Conservation (phyloP, 2,113 vertebrate species). For the Bettongia penicillata region DNA sequence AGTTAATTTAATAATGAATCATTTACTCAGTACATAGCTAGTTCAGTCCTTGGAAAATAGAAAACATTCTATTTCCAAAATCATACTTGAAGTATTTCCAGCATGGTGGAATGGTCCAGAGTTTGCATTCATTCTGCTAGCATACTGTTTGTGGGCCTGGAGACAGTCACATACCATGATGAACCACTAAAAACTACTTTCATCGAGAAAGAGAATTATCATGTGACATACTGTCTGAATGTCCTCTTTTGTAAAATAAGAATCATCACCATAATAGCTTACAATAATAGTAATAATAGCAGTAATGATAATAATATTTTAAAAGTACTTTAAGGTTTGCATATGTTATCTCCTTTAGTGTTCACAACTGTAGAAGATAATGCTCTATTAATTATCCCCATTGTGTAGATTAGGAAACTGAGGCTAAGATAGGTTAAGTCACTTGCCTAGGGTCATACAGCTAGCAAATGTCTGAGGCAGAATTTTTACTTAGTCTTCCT, state of each 20-base stretch:
- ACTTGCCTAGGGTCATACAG: neutral
- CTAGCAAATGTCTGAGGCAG: neutral
- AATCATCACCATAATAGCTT: no score
- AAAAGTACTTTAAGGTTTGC: no score
- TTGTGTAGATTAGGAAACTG: neutral
- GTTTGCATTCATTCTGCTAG: neutral
- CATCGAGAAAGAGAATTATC: neutral
- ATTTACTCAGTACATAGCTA: neutral
- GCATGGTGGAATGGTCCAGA: neutral
- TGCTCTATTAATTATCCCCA: neutral
- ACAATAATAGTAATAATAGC: no score
- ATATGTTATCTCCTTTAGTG: no score
- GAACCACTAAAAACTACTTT: neutral
- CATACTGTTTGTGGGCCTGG: neutral
- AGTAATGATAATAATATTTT: no score
- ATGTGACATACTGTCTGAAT: neutral
- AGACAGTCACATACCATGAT: neutral
- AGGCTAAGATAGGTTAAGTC: neutral
- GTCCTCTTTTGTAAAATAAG: no score
- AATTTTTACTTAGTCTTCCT: neutral
- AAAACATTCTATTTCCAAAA: neutral
- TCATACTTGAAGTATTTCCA: neutral
- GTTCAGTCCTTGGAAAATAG: no score
- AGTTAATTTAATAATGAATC: neutral
- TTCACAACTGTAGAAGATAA: no score